A percentile compares a stretch with the other conserved stretches of the same genome.
phyloP scores from a whole-genome alignment of 2,113 vertebrate genomes.

The Callipepla californica region DNA sequence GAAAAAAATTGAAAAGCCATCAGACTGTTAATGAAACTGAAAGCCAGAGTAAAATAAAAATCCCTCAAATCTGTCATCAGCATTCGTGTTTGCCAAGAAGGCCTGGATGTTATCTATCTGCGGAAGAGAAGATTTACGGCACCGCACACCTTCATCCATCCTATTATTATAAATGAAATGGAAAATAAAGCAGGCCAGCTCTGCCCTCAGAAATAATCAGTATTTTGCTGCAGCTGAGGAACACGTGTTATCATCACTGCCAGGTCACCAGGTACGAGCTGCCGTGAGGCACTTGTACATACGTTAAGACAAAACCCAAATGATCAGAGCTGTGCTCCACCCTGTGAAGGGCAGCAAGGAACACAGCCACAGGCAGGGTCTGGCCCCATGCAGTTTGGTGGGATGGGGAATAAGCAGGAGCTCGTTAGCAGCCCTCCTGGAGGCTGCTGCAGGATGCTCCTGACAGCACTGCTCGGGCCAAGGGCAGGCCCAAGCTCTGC shows the following conservation, averaged over 20 bases:
- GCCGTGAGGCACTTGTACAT: background rate
- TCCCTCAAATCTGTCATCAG: slow-evolving; percentile 45
- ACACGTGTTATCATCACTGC: slow-evolving; percentile 30
- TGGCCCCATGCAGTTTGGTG: background rate
- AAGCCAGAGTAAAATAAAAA: slow-evolving; percentile 58
- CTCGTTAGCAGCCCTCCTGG: background rate
- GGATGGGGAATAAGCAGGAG: background rate
- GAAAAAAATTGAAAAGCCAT: background rate
- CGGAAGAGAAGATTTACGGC: slow-evolving; percentile 51
- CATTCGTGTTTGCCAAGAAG: slow-evolving; percentile 39
- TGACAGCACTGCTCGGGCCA: background rate
- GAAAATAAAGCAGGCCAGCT: slow-evolving; percentile 6
- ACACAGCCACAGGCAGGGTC: background rate
- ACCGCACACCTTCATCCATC: slow-evolving; percentile 4
- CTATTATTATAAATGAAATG: slow-evolving; percentile 47
- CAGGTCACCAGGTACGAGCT: background rate
- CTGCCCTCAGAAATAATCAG: slow-evolving; percentile 50
- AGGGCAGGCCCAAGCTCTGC: background rate
- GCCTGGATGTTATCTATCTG: slow-evolving; percentile 47
- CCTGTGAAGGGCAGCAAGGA: background rate
- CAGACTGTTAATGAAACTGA: slow-evolving; percentile 62
- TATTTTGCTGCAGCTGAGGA: slow-evolving; percentile 36
- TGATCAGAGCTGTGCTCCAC: background rate
- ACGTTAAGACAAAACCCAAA: background rate
- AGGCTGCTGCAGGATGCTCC: background rate